phyloP scores from a whole-genome alignment of 2,888 invertebrate species.

The Blera fallax region DNA sequence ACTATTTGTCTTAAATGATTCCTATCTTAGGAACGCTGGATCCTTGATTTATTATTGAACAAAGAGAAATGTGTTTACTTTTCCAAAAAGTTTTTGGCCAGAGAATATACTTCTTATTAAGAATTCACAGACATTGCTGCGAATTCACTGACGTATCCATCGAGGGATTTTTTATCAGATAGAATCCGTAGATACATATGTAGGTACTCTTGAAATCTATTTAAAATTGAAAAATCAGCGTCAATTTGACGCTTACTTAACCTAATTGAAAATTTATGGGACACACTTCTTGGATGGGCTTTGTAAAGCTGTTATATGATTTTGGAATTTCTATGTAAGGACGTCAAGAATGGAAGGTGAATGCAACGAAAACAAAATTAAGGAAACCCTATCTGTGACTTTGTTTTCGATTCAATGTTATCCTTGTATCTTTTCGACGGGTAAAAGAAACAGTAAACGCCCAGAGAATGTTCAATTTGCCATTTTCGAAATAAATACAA shows the following conservation, averaged over 20 bases:
- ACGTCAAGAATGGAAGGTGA: too few species aligned
- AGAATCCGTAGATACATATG: background rate
- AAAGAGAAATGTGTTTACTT: conserved; percentile 10
- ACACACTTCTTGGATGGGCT: background rate
- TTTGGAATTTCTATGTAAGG: too few species aligned
- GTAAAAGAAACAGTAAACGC: too few species aligned
- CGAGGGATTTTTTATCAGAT: background rate
- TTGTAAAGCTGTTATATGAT: background rate
- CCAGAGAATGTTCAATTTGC: too few species aligned
- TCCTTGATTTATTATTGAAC: conserved; percentile 20
- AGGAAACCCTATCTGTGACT: too few species aligned
- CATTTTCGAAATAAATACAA: too few species aligned
- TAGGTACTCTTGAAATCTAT: background rate
- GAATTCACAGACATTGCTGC: background rate
- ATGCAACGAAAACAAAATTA: too few species aligned
- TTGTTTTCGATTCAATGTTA: too few species aligned
- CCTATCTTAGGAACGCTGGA: background rate
- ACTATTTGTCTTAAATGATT: conserved; percentile 18
- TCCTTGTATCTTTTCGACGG: too few species aligned
- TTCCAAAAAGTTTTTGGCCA: background rate
- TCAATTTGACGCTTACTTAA: background rate
- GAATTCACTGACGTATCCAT: background rate
- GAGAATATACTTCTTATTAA: background rate
- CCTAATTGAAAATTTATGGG: background rate
- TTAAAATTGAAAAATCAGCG: background rate